Evolutionary conservation across 2,888 invertebrate species (phyloP).

Genomic region (Sussaba pulchella): DNA sequence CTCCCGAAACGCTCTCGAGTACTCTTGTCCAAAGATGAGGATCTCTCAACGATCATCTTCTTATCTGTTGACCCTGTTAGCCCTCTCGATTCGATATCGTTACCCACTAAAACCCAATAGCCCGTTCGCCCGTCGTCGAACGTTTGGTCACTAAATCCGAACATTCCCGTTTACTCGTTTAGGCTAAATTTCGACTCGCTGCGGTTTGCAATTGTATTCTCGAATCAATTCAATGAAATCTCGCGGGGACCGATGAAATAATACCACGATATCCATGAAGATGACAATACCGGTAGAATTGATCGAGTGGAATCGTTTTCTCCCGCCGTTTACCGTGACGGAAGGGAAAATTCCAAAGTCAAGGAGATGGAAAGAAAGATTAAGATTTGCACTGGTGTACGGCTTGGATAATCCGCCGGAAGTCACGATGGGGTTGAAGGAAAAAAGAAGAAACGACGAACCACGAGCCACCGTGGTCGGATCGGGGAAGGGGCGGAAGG

Average conservation of each 20-base stretch:
- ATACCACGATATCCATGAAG: not conserved
- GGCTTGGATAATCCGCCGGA: not conserved
- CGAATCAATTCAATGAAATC: slow-evolving; percentile 25
- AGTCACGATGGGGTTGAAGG: slow-evolving; percentile 25
- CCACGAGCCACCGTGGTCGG: not conserved
- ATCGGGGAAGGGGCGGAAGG: slow-evolving; percentile 3
- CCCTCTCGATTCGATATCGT: not conserved
- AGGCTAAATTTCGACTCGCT: not conserved
- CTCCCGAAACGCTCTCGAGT: slow-evolving; percentile 4
- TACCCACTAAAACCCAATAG: slow-evolving; percentile 21
- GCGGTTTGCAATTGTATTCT: not conserved
- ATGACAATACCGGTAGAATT: not conserved
- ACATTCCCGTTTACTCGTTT: not conserved
- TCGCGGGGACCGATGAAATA: not conserved
- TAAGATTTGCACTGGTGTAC: not conserved
- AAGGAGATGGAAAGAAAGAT: not conserved
- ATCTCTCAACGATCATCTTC: slow-evolving; percentile 48
- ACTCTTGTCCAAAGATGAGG: slow-evolving; percentile 34
- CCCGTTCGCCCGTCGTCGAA: slow-evolving; percentile 1
- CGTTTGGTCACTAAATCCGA: slow-evolving; percentile 28
- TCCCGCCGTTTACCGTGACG: slow-evolving; percentile 13
- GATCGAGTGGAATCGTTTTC: slow-evolving; percentile 13
- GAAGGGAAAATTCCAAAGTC: slow-evolving; percentile 20
- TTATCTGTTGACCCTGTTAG: slow-evolving; percentile 43
- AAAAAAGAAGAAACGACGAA: slow-evolving; percentile 14